These are phyloP conservation scores for Bombus fervidus DNA, from an alignment of 1,140 invertebrate species.

Conservation along the genomic window DNA sequence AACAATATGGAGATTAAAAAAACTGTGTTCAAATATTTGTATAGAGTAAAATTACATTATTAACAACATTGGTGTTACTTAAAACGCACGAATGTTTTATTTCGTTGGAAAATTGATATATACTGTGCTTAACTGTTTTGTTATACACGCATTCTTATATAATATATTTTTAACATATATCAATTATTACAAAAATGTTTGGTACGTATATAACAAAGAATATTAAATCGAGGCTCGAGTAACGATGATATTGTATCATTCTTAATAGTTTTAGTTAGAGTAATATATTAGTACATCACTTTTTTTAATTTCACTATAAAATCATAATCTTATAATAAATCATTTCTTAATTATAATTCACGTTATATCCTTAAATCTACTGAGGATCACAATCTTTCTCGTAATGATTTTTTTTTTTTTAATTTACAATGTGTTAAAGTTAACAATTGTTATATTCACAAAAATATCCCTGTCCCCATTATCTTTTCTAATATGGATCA, in stretches of 20 bases:
- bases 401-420: neutral
- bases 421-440: neutral
- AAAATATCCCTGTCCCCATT: neutral
- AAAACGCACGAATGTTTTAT: neutral
- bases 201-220: constrained; percentile 24
- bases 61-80: neutral
- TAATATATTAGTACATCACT: constrained; percentile 15
- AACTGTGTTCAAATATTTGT: neutral
- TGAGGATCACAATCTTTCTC: neutral
- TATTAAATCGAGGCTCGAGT: constrained; percentile 17
- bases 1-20: constrained; percentile 1
- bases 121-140: neutral
- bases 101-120: constrained; percentile 15
- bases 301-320: neutral
- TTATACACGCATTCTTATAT: neutral
- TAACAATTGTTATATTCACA: neutral
- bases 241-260: constrained; percentile 4
- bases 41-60: constrained; percentile 18
- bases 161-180: constrained; percentile 27
- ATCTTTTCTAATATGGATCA: neutral
- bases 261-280: neutral
- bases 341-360: constrained; percentile 9
- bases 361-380: neutral
- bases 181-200: constrained; percentile 32
- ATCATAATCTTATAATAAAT: constrained; percentile 17